Conservation (phyloP, 2,888 invertebrate genomes). For the Heterodera filipjevi region DNA sequence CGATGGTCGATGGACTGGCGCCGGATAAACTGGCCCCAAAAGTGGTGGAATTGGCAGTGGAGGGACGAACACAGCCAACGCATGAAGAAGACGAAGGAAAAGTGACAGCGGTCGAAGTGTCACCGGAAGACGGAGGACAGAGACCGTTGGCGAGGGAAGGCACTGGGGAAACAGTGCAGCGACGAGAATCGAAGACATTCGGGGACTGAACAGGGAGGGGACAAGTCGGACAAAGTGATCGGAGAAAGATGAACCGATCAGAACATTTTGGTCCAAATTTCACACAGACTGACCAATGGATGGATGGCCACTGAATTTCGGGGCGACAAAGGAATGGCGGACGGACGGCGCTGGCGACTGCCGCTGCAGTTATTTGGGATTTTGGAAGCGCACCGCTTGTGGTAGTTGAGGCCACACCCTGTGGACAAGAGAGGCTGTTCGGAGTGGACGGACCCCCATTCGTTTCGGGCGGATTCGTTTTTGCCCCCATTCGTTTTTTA, state of each 20-base stretch:
- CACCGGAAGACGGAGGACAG: conserved; percentile 14
- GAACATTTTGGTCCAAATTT: background rate
- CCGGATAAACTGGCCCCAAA: conserved; percentile 20
- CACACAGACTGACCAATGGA: conserved; percentile 30
- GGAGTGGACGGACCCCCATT: no score
- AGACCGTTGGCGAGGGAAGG: conserved; percentile 17
- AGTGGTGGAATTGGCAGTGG: conserved; percentile 21
- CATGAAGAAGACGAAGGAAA: conserved; percentile 14
- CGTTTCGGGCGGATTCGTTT: no score
- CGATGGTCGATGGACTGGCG: background rate
- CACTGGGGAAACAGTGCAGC: conserved; percentile 12
- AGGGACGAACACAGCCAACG: conserved; percentile 22
- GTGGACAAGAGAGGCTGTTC: conserved; percentile 60
- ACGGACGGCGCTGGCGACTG: conserved; percentile 68
- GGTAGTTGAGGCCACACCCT: conserved; percentile 97
- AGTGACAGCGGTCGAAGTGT: background rate
- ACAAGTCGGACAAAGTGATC: background rate
- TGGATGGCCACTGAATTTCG: conserved; percentile 56
- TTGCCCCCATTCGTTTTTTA: no score
- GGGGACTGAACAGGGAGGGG: conserved; percentile 32
- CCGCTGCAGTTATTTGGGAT: conserved; percentile 93
- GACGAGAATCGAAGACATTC: background rate
- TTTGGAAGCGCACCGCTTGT: conserved; percentile 90
- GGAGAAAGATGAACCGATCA: no score
- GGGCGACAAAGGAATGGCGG: conserved; percentile 66